Base-by-base conservation (phyloP, 2,113 vertebrate species). In the Acanthochromis polyacanthus region DNA sequence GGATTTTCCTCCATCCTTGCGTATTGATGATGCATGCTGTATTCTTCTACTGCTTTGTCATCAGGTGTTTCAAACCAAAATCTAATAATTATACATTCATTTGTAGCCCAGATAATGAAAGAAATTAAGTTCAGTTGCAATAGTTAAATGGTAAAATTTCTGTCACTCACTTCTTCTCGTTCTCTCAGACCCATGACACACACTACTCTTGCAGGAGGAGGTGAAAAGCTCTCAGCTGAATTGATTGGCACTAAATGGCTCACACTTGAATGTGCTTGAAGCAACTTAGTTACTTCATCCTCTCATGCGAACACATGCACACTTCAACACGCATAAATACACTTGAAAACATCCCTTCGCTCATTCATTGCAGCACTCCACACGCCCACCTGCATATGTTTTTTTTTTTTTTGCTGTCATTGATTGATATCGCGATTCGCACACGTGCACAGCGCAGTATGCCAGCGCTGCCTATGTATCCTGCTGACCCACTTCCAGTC, bases 221-320 rank as follows among this genome's bases (percentile, higher is more conserved):
- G 28, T 77, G 56, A 79, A 88, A 89, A 85, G 76, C 86, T 87
- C 84, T 90, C 71, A 81, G 59, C 60, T 70, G 79, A 88, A 89
- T 88, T 89, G 86, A 90, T 83, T 87, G 73, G 78, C 75, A 86
- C 36, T 86, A 83, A 89, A 85, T 80, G 67, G 71, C 76, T 88
- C 81, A 10, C 76, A 88, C 83, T 90, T 79, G 71, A 87, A 84
- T 86, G 76, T 74, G 80, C 85, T 86, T 84, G 25, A 82, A 79
- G 87, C 77, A 81, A 82, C 85, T 86, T 76, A 80, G 74, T 82
- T 81, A 81, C 66, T 72, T 87, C 77, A 40, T 71, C 66, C 70
- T 46, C 69, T 80, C 69, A 65, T 66, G 59, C 70, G 30, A 64
- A 22, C 55, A 74, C 68, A 73, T 16, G 20, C 63, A 67, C 75